Evolutionary conservation across 2,113 vertebrate species (phyloP).

Genomic region (Tringa solitaria): DNA sequence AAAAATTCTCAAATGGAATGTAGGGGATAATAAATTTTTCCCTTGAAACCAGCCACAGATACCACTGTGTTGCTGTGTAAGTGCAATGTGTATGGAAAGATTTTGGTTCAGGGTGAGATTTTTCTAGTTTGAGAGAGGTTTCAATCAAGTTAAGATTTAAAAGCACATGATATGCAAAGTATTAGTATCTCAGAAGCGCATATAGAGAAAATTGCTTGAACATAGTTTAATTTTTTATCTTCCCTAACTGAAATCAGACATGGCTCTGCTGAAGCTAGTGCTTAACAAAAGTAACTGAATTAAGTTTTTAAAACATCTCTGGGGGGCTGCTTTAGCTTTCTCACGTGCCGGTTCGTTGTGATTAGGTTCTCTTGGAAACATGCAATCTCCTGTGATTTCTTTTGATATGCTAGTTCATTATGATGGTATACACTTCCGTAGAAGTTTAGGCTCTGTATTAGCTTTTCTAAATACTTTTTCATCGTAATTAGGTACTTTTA

Average conservation of each 20-base stretch:
- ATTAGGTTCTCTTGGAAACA: not conserved
- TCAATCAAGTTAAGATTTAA: not conserved
- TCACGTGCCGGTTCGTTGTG: not conserved
- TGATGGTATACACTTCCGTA: not conserved
- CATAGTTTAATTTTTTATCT: not conserved
- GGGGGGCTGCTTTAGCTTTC: not conserved
- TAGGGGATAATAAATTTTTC: not conserved
- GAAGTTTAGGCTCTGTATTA: not conserved
- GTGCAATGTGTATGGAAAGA: not conserved
- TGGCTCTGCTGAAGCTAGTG: not conserved
- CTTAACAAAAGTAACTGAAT: not conserved
- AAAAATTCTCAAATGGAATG: not conserved
- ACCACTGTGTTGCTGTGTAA: not conserved
- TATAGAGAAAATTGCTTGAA: not conserved
- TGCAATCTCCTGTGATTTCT: not conserved
- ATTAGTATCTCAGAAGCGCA: not conserved
- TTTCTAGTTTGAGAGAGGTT: not conserved
- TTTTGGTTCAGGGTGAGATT: not conserved
- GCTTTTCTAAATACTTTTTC: not conserved
- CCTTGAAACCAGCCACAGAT: not conserved
- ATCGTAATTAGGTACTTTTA: not conserved
- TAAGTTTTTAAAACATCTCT: not conserved
- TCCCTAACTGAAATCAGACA: fast-evolving
- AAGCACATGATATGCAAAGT: not conserved
- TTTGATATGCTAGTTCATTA: not conserved